These are phyloP conservation scores for Hydrozoanthus tunicans DNA, from an alignment of 64 coral and sea anemone genomes.

Conservation along the genomic window DNA sequence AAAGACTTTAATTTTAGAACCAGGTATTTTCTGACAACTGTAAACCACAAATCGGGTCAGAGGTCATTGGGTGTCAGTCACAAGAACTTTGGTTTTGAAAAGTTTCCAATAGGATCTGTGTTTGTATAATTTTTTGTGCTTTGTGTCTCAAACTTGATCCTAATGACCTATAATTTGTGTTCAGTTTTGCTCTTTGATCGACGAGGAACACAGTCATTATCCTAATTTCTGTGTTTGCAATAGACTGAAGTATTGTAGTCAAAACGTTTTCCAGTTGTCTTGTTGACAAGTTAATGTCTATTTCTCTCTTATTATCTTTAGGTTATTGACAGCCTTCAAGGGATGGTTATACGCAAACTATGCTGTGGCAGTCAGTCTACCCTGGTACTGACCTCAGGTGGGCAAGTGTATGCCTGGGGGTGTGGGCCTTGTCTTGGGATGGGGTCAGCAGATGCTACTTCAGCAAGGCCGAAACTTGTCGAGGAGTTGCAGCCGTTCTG, in stretches of 20 bases:
- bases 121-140: too few relatives aligned
- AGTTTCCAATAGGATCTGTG: too few relatives aligned
- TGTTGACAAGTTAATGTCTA: neutral
- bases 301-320: neutral
- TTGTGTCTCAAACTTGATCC: too few relatives aligned
- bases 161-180: too few relatives aligned
- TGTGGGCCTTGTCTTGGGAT: constrained; percentile 84
- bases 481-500: constrained; percentile 69
- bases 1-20: too few relatives aligned
- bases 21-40: too few relatives aligned
- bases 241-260: too few relatives aligned
- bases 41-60: too few relatives aligned
- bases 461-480: constrained; percentile 77
- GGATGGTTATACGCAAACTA: constrained; percentile 72
- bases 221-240: neutral
- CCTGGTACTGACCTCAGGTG: constrained; percentile 68
- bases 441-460: constrained; percentile 88
- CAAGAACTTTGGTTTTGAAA: too few relatives aligned
- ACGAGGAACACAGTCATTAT: too few relatives aligned
- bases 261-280: neutral
- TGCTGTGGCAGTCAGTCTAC: constrained; percentile 89
- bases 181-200: too few relatives aligned
- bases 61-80: too few relatives aligned
- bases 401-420: constrained; percentile 84
- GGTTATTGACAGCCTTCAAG: constrained; percentile 85